A percentile compares a stretch with the other conserved stretches of the same genome.
phyloP scores from a whole-genome alignment of 2,888 invertebrate genomes.

The Mythimna impura region DNA sequence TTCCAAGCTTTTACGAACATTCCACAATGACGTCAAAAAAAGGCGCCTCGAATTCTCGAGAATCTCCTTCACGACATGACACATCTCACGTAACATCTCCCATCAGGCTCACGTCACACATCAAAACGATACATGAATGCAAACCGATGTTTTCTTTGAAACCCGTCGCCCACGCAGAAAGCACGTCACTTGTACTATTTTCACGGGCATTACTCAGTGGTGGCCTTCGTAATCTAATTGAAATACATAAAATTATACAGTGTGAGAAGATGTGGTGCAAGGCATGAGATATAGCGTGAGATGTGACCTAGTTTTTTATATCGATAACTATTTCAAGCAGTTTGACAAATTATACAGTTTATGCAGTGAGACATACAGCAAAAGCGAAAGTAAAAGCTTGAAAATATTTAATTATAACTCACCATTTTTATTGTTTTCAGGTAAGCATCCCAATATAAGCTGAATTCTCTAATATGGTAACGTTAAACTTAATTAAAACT shows the following conservation, averaged over 20 bases:
- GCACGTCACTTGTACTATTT: constrained; percentile 60
- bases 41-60: constrained; percentile 42
- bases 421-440: constrained; percentile 35
- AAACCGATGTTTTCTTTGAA: constrained; percentile 42
- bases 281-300: constrained; percentile 17
- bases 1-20: not conserved
- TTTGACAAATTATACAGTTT: no score
- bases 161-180: constrained; percentile 36
- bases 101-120: constrained; percentile 20
- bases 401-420: no score
- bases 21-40: constrained; percentile 23
- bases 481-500: not conserved
- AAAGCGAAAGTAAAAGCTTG: no score
- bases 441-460: constrained; percentile 25
- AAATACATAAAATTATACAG: constrained; percentile 64
- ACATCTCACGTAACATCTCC: constrained; percentile 28
- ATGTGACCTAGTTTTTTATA: constrained; percentile 8
- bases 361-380: no score
- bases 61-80: constrained; percentile 38
- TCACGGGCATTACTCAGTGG: constrained; percentile 65
- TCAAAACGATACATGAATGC: constrained; percentile 39
- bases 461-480: constrained; percentile 25
- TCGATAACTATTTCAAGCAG: not conserved
- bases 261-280: constrained; percentile 22
- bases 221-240: constrained; percentile 69